Conservation (phyloP, 2,888 invertebrate species). For the Odontothrips loti region DNA sequence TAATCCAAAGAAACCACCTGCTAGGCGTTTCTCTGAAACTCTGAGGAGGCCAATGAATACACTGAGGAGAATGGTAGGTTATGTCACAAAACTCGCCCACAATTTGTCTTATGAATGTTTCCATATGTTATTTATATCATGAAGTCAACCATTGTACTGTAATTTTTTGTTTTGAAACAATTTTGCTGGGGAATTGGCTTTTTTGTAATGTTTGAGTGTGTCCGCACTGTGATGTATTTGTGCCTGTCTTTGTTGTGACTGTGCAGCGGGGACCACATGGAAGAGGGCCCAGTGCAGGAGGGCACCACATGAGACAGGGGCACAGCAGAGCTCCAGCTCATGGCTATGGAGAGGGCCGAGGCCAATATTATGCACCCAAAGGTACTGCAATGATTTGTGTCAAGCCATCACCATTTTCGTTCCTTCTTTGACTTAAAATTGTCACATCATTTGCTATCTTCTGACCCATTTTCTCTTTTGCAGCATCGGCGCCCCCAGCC, state of each 20-base stretch:
- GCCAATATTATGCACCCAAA: conserved; percentile 69
- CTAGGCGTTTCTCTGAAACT: conserved; percentile 88
- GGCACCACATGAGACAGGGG: conserved; percentile 40
- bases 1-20: conserved; percentile 95
- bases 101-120: neutral
- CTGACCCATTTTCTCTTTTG: conserved; percentile 31
- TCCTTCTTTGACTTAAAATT: conserved; percentile 28
- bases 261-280: conserved; percentile 50
- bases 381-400: conserved; percentile 48
- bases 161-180: too few relatives aligned
- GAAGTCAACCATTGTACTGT: too few relatives aligned
- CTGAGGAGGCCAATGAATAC: conserved; percentile 87
- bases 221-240: neutral
- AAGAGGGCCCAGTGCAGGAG: conserved; percentile 42
- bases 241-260: neutral
- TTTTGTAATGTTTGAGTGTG: too few relatives aligned
- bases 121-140: neutral
- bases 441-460: neutral
- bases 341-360: conserved; percentile 67
- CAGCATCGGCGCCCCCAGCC: conserved; percentile 49
- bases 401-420: conserved; percentile 29
- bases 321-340: conserved; percentile 54
- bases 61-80: conserved; percentile 72
- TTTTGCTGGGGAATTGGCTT: too few relatives aligned
- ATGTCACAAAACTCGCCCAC: neutral